These are phyloP conservation scores for Tolypeutes matacus DNA, from an alignment of 2,797 vertebrate species.

Conservation along the genomic window DNA sequence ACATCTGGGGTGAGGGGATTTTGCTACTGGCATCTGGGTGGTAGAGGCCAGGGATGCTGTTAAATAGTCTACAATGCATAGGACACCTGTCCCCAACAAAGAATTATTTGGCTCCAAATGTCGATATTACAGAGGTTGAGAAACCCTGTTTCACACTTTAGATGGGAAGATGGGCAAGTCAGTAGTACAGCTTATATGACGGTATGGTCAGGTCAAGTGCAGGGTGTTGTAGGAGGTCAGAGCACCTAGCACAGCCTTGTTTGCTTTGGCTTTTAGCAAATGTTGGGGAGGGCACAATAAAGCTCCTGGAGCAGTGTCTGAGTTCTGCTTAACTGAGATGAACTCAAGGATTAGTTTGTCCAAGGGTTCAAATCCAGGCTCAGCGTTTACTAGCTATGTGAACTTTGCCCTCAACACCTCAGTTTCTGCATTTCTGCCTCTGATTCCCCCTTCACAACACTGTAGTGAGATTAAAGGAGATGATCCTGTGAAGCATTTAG, in stretches of 20 bases:
- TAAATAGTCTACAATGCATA: neutral
- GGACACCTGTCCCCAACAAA: neutral
- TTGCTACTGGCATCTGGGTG: neutral
- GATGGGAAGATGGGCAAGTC: neutral
- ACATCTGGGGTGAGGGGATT: neutral
- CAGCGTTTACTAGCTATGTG: neutral
- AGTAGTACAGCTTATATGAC: no score
- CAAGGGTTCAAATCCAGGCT: neutral
- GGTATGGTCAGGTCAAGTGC: neutral
- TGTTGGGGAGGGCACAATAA: neutral
- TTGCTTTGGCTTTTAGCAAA: neutral
- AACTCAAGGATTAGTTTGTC: neutral
- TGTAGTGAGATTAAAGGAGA: neutral
- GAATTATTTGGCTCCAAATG: neutral
- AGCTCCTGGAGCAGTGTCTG: neutral
- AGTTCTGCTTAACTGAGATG: neutral
- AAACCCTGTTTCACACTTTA: neutral
- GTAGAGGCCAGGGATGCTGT: neutral
- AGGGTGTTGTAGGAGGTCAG: neutral
- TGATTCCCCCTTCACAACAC: neutral
- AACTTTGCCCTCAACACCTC: neutral
- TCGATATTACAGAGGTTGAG: neutral
- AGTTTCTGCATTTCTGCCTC: neutral
- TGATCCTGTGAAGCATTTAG: neutral
- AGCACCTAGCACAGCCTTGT: neutral